These are phyloP conservation scores for Sebastes dallii DNA, from an alignment of 2,797 vertebrate genomes.

Conservation along the genomic window DNA sequence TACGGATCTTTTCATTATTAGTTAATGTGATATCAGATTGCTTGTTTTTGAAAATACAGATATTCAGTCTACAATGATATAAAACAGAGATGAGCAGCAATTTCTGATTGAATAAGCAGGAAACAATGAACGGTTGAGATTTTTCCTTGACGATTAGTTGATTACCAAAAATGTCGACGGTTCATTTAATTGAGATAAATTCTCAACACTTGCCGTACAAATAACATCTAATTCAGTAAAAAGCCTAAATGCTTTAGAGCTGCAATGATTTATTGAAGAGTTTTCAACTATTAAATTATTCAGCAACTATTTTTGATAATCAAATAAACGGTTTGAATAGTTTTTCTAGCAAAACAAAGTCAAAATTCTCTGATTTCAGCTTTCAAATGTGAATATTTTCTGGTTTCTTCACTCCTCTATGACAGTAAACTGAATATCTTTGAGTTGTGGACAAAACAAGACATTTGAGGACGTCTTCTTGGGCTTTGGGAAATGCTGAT, in stretches of 20 bases:
- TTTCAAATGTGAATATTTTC: no score
- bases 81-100: background rate
- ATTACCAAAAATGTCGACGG: background rate
- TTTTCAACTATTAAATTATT: no score
- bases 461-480: no score
- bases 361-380: no score
- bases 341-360: no score
- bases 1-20: background rate
- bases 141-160: background rate
- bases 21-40: background rate
- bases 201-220: background rate
- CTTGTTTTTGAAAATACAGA: background rate
- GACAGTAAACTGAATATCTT: no score
- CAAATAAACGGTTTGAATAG: accelerated
- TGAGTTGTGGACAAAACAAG: no score
- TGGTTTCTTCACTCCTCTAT: no score
- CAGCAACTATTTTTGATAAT: no score
- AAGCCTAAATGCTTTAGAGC: background rate
- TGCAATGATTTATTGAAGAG: no score
- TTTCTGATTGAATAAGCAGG: background rate
- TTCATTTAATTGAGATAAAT: background rate
- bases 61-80: background rate
- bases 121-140: background rate
- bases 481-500: no score
- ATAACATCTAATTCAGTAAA: background rate